Conservation (phyloP, 2,797 vertebrate genomes). For the Alauda arvensis region DNA sequence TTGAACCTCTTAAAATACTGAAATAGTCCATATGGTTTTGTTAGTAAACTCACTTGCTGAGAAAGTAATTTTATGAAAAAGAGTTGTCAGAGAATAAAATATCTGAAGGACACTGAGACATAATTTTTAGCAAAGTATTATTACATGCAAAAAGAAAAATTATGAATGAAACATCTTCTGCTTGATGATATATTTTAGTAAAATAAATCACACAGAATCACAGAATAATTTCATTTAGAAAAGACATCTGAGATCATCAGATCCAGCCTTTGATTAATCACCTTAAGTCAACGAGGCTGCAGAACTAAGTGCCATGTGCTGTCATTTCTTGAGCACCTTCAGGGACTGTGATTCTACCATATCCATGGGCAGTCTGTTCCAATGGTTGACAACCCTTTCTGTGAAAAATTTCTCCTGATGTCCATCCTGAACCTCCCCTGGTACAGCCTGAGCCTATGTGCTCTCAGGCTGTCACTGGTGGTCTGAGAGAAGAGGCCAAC, state of each 20-base stretch:
- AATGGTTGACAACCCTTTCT: background rate
- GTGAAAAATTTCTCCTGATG: background rate
- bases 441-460: background rate
- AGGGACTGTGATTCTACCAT: background rate
- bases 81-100: background rate
- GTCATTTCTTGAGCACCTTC: rapidly evolving
- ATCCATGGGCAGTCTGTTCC: background rate
- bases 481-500: background rate
- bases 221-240: background rate
- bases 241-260: background rate
- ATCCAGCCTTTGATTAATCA: background rate
- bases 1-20: background rate
- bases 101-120: rapidly evolving
- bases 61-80: background rate
- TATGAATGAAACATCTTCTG: background rate
- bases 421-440: background rate
- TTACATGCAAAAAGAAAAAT: background rate
- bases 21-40: rapidly evolving
- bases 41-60: background rate
- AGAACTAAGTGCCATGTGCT: background rate
- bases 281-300: background rate
- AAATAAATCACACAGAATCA: background rate
- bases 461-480: background rate
- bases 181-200: background rate
- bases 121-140: background rate